These are phyloP conservation scores for Sinonovacula constricta DNA, from an alignment of 1,140 invertebrate genomes.

Conservation along the genomic window DNA sequence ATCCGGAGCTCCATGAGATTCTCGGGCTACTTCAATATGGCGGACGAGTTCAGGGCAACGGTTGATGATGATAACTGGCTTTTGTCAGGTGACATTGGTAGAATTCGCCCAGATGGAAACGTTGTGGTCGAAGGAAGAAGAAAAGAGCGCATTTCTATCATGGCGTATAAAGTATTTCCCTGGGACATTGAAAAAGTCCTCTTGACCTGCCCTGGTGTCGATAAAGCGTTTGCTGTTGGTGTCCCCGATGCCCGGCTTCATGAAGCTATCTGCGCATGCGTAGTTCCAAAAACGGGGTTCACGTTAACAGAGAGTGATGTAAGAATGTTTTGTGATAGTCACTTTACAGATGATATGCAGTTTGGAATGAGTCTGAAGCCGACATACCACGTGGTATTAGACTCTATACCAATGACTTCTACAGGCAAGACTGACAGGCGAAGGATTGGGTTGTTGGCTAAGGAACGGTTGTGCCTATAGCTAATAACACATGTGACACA, in stretches of 20 bases:
- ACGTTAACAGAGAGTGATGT: background rate
- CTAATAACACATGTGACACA: too few species aligned
- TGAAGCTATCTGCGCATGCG: constrained; percentile 34
- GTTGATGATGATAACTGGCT: constrained; percentile 45
- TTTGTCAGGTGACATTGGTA: constrained; percentile 25
- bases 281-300: constrained; percentile 5
- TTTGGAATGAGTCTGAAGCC: constrained; percentile 8
- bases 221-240: constrained; percentile 15
- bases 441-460: background rate
- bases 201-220: background rate
- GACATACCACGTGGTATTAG: constrained; percentile 7
- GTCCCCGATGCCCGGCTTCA: constrained; percentile 24
- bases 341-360: background rate
- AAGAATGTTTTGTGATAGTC: constrained; percentile 2
- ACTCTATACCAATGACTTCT: background rate
- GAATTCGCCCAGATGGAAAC: constrained; percentile 18
- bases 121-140: constrained; percentile 14
- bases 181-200: constrained; percentile 28
- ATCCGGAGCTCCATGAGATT: constrained; percentile 1
- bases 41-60: background rate
- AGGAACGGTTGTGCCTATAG: too few species aligned
- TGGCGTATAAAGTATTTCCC: constrained; percentile 14
- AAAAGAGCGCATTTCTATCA: constrained; percentile 16
- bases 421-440: constrained; percentile 26
- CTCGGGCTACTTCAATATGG: background rate